Evolutionary conservation across 1,140 invertebrate species (phyloP), one percentile per base, ranked within the genome.

Genomic region (Mycetomoellerius zeteki): DNA sequence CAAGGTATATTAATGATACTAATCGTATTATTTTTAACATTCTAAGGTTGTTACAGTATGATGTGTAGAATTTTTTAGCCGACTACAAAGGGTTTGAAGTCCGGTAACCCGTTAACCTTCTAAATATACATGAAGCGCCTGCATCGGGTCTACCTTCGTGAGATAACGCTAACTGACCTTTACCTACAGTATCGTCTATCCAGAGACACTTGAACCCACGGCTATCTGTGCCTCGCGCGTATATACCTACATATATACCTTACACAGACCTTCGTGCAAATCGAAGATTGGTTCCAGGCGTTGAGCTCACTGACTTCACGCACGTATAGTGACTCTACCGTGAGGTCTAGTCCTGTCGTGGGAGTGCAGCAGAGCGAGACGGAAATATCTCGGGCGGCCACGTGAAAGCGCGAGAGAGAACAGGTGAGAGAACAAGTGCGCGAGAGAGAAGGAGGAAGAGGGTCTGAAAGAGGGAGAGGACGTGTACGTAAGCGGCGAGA

Each of bases 251-350:
- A n/a, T 52, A 67, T 24, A 60, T n/a, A 47, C 69, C 75, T 84
- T 80, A 67, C 62, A 64, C 67, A 85, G 88, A 37, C 54, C 62
- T 86, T 86, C 73, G 24, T 52, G 21, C 56, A 77, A 77, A 62
- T 56, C 64, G 30, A 16, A 81, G 67, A 90, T 90, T 54, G 89
- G 85, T 88, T 88, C 87, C 92, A 92, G 88, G 91, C 93, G 91
- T 90, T 82, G 93, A 92, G 89, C 88, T 92, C 91, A 89, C 89
- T 87, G 92, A 85, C 89, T 88, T 90, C 80, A 88, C 88, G 81
- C 86, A 65, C 72, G 43, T 30, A 76, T 43, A 43, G 78, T 64
- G 85, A 78, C 86, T 91, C 88, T 86, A 87, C 76, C 54, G 72
- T 37, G 52, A 21, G 76, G 60, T 82, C 60, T 65, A 69, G 82